These are phyloP conservation scores for Tenthredo scrophulariae DNA, from an alignment of 2,888 invertebrate species.

Conservation along the genomic window DNA sequence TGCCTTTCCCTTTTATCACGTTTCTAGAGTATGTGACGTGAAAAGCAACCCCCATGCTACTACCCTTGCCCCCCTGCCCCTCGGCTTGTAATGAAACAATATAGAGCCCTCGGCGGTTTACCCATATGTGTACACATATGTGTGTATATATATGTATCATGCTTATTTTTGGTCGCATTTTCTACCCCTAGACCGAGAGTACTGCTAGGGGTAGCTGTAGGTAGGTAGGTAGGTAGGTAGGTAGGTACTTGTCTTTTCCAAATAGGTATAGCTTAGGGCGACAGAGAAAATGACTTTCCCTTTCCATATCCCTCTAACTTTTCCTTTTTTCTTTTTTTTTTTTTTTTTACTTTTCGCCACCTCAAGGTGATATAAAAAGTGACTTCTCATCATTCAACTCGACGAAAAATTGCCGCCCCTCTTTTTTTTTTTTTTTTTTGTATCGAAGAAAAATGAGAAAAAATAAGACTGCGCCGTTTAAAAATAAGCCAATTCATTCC, in stretches of 20 bases:
- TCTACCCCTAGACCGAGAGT: not conserved
- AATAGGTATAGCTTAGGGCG: not conserved
- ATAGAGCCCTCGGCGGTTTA: slow-evolving; percentile 1
- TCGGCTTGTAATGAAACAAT: not conserved
- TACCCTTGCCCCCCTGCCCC: not conserved
- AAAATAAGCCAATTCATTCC: not conserved
- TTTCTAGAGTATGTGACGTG: slow-evolving; percentile 52
- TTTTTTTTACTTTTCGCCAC: not conserved
- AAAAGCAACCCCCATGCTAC: slow-evolving; percentile 51
- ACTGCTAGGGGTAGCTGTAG: not conserved
- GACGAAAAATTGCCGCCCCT: too few species aligned
- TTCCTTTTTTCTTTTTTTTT: not conserved
- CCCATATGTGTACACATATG: not conserved
- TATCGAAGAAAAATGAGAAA: too few species aligned
- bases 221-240: not conserved
- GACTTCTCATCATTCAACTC: too few species aligned
- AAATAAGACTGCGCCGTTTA: not conserved
- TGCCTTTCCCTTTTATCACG: slow-evolving; percentile 33
- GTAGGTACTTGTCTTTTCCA: not conserved
- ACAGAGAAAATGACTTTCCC: not conserved
- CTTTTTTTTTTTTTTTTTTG: too few species aligned
- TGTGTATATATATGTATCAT: not conserved
- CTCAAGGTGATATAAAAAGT: too few species aligned
- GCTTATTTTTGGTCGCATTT: not conserved
- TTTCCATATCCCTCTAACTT: not conserved